Evolutionary conservation across 2,113 vertebrate species (phyloP).

Genomic region (Motacilla alba): DNA sequence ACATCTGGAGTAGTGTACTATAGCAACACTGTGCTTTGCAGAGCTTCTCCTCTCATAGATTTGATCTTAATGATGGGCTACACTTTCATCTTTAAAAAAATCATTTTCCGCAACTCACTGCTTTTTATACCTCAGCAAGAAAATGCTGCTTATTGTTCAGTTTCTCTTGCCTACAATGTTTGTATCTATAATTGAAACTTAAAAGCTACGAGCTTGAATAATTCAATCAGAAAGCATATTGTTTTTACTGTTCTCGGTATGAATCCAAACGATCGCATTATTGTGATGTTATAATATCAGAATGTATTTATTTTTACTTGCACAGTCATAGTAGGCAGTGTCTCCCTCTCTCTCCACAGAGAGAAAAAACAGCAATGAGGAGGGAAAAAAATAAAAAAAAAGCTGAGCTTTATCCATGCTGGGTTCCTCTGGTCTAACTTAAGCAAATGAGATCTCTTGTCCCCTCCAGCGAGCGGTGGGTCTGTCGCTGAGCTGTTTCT

Average conservation of each 20-base stretch:
- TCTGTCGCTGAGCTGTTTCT: background rate
- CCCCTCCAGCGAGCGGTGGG: constrained; percentile 15
- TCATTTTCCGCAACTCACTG: constrained; percentile 37
- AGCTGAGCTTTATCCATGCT: background rate
- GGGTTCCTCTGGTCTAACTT: constrained; percentile 25
- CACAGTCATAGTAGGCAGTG: background rate
- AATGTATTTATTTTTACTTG: constrained; percentile 62
- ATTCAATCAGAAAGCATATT: constrained; percentile 68
- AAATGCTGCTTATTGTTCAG: constrained; percentile 51
- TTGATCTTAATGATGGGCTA: constrained; percentile 51
- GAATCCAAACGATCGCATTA: constrained; percentile 67
- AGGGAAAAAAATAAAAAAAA: too few species aligned
- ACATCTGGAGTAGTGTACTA: constrained; percentile 35
- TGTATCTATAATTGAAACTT: constrained; percentile 68
- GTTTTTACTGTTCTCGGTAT: constrained; percentile 61
- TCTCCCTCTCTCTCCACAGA: background rate
- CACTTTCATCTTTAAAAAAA: constrained; percentile 54
- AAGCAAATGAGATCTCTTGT: constrained; percentile 51
- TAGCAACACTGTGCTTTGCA: background rate
- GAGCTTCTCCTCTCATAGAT: constrained; percentile 24
- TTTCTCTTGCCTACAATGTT: constrained; percentile 32
- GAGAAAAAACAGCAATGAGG: background rate
- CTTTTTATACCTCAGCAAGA: constrained; percentile 52
- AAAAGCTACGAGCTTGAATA: constrained; percentile 66
- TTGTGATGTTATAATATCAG: constrained; percentile 56